Evolutionary conservation across 2,797 vertebrate species (phyloP).

Genomic region (Glyptemys insculpta): DNA sequence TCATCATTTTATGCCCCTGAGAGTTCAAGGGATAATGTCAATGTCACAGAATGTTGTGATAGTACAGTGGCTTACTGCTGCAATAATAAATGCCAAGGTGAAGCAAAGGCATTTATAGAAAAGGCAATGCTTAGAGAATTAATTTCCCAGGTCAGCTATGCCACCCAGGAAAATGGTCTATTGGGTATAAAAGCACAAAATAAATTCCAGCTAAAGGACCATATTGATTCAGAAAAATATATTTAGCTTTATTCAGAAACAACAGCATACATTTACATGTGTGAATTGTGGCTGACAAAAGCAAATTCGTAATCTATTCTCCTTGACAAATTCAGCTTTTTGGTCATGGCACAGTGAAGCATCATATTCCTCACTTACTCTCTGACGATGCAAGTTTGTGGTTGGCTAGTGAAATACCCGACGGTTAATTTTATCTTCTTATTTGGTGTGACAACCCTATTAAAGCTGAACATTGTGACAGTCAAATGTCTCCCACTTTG

Average conservation of each 20-base stretch:
- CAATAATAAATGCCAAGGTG: neutral
- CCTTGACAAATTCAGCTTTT: neutral
- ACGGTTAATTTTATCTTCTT: neutral
- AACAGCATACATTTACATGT: conserved; percentile 24
- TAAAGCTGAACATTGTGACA: neutral
- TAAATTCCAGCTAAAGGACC: conserved; percentile 18
- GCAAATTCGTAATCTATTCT: neutral
- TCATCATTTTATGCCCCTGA: neutral
- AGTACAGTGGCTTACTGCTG: neutral
- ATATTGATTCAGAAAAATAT: neutral
- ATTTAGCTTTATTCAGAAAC: conserved; percentile 32
- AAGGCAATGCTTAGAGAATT: neutral
- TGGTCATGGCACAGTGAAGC: neutral
- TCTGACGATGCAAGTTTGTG: neutral
- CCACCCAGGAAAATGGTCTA: neutral
- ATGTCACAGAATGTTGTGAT: neutral
- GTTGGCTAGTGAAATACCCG: neutral
- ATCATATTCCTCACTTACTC: neutral
- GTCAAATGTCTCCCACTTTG: neutral
- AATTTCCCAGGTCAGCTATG: conserved; percentile 8
- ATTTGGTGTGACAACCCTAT: neutral
- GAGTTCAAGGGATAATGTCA: neutral
- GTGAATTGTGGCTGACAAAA: conserved; percentile 28
- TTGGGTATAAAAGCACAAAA: neutral
- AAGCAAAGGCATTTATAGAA: neutral